A percentile compares a stretch with the other conserved stretches of the same genome.
These are phyloP conservation scores for Pyrgus malvae DNA, from an alignment of 2,888 invertebrate genomes.

Conservation along the genomic window DNA sequence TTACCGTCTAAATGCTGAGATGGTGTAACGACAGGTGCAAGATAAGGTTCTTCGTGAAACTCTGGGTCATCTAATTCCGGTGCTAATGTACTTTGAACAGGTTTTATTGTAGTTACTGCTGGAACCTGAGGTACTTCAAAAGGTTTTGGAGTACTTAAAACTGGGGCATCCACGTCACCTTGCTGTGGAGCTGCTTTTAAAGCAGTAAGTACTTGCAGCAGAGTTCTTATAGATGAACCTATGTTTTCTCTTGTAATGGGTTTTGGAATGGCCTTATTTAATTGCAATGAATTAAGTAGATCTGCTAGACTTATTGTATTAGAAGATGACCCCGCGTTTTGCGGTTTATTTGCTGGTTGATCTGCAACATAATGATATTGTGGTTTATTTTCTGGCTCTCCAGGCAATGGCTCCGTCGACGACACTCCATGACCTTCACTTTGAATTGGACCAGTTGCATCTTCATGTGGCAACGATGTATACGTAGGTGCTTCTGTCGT, in stretches of 20 bases:
- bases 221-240: slow-evolving; percentile 88
- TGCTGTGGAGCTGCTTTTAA: slow-evolving; percentile 78
- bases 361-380: slow-evolving; percentile 60
- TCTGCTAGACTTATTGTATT: slow-evolving; percentile 64
- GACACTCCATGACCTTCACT: slow-evolving; percentile 43
- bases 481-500: slow-evolving; percentile 49
- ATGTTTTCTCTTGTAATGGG: slow-evolving; percentile 89
- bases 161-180: slow-evolving; percentile 58
- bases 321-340: slow-evolving; percentile 41
- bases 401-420: slow-evolving; percentile 40
- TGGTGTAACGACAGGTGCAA: slow-evolving; percentile 61
- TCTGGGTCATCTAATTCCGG: slow-evolving; percentile 44
- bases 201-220: slow-evolving; percentile 88
- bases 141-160: slow-evolving; percentile 64
- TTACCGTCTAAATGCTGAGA: slow-evolving; percentile 73
- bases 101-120: slow-evolving; percentile 44
- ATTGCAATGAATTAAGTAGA: slow-evolving; percentile 87
- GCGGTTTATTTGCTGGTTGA: slow-evolving; percentile 45
- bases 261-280: slow-evolving; percentile 88
- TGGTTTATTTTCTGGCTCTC: slow-evolving; percentile 43
- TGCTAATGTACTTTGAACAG: slow-evolving; percentile 48
- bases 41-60: slow-evolving; percentile 60
- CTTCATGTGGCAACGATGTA: slow-evolving; percentile 42
- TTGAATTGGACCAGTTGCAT: slow-evolving; percentile 35
- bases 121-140: slow-evolving; percentile 49